Conservation (phyloP, 2,888 invertebrate species). For the Gerris lacustris region DNA sequence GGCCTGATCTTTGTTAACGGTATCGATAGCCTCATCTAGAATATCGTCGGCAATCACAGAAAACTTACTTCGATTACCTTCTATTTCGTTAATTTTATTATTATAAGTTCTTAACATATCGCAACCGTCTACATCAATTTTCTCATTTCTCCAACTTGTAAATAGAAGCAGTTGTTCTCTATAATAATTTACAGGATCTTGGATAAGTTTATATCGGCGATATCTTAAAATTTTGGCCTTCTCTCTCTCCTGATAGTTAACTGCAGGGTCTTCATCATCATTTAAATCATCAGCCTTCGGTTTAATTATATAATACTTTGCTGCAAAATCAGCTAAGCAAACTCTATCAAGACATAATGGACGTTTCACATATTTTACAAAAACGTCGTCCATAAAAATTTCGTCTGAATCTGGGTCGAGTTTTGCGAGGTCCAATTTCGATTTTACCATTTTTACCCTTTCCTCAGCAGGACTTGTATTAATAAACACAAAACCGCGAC, state of each 20-base stretch:
- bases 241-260: neutral
- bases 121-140: conserved; percentile 16
- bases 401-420: conserved; percentile 9
- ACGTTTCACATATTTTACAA: conserved; percentile 14
- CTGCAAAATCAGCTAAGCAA: conserved; percentile 15
- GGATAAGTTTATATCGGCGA: conserved; percentile 14
- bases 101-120: too few species aligned
- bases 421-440: neutral
- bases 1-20: neutral
- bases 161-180: conserved; percentile 19
- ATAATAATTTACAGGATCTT: conserved; percentile 18
- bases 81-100: neutral
- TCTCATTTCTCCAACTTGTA: conserved; percentile 21
- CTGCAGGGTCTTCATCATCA: neutral
- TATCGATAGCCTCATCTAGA: neutral
- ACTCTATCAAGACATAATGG: conserved; percentile 1
- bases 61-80: neutral
- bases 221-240: conserved; percentile 14
- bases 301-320: neutral
- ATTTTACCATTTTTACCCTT: conserved; percentile 7
- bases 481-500: conserved; percentile 20
- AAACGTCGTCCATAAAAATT: conserved; percentile 10
- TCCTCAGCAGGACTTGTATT: conserved; percentile 24
- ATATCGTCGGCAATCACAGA: neutral
- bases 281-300: neutral